Evolutionary conservation across 2,888 invertebrate genomes (phyloP).

Genomic region (Carterocephalus palaemon): DNA sequence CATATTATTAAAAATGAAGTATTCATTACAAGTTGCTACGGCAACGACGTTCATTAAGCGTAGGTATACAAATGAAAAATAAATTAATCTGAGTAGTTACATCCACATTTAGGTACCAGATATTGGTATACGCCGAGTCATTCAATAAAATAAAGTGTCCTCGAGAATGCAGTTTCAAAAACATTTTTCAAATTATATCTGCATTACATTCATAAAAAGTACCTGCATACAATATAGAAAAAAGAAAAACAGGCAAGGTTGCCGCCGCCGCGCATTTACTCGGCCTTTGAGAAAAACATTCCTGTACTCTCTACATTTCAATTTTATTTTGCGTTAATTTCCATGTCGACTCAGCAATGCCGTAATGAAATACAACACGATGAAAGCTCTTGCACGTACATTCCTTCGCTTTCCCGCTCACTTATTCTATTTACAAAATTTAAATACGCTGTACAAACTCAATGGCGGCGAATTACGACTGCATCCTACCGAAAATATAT

Average conservation of each 20-base stretch:
- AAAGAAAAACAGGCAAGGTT: conserved; percentile 1
- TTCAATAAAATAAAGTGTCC: conserved; percentile 7
- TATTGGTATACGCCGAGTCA: no score
- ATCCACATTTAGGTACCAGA: no score
- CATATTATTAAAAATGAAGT: no score
- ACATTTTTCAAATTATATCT: neutral
- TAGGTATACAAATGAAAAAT: no score
- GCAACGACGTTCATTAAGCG: no score
- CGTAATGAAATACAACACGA: neutral
- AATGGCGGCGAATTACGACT: neutral
- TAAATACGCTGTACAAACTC: conserved; percentile 3
- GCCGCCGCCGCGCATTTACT: conserved; percentile 7
- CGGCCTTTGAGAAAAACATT: conserved; percentile 5
- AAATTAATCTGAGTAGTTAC: no score
- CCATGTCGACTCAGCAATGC: conserved; percentile 3
- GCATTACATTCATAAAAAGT: conserved; percentile 5
- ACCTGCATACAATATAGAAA: neutral
- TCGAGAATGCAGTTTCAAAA: neutral
- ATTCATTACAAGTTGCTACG: no score
- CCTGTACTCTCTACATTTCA: conserved; percentile 8
- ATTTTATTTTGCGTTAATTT: conserved; percentile 20
- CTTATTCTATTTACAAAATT: conserved; percentile 10
- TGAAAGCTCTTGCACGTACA: conserved; percentile 5
- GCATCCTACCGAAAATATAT: neutral
- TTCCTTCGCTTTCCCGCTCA: neutral